Evolutionary conservation across 92 coral and sea anemone species (phyloP).

Genomic region (Nematostella vectensis): DNA sequence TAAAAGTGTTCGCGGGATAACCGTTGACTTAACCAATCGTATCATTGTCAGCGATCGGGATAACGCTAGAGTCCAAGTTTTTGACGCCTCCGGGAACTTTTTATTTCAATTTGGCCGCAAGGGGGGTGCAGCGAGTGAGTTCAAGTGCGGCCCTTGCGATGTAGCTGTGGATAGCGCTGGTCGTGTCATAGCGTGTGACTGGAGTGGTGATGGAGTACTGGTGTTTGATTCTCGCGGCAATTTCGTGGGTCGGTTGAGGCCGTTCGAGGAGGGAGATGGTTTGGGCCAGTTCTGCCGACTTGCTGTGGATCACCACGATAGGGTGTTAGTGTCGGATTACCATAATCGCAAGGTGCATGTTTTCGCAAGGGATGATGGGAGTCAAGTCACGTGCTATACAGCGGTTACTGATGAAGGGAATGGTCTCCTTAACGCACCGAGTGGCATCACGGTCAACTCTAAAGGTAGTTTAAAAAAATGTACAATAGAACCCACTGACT

Average conservation of each 20-base stretch:
- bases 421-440: conserved; percentile 35
- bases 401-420: conserved; percentile 34
- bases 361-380: conserved; percentile 21
- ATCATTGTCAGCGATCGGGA: conserved; percentile 50
- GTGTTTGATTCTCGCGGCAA: conserved; percentile 34
- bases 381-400: conserved; percentile 19
- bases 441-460: conserved; percentile 32
- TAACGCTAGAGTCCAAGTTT: conserved; percentile 48
- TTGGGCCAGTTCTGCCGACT: conserved; percentile 32
- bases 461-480: conserved; percentile 33
- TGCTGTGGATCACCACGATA: conserved; percentile 19
- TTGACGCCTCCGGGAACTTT: conserved; percentile 33
- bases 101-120: conserved; percentile 39
- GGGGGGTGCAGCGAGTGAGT: conserved; percentile 36
- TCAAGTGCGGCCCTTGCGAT: conserved; percentile 32
- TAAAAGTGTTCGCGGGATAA: conserved; percentile 38
- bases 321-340: conserved; percentile 35
- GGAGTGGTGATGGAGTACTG: conserved; percentile 29
- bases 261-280: conserved; percentile 9
- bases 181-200: conserved; percentile 34
- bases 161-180: conserved; percentile 34
- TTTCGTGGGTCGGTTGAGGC: conserved; percentile 17
- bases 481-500: not conserved
- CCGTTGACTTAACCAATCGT: conserved; percentile 36
- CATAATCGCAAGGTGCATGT: conserved; percentile 31